Evolutionary conservation across 2,888 invertebrate genomes (phyloP).

Genomic region (Acronicta psi): DNA sequence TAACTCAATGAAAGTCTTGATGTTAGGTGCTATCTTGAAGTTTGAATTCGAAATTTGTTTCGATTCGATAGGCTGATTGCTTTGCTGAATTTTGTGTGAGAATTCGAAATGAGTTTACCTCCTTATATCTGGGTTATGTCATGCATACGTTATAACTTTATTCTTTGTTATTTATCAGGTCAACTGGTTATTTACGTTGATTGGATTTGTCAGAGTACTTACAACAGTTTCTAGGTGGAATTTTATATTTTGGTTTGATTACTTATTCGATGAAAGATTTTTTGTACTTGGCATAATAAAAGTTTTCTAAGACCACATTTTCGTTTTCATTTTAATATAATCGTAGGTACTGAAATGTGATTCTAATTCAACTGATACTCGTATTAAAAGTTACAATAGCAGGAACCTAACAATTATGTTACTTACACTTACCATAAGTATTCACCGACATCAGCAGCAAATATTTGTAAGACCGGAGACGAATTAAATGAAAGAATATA

Average conservation of each 20-base stretch:
- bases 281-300: too few relatives aligned
- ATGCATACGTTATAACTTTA: conserved; percentile 32
- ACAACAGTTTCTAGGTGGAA: background rate
- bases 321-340: too few relatives aligned
- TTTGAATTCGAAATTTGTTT: conserved; percentile 60
- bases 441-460: too few relatives aligned
- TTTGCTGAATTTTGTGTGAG: conserved; percentile 46
- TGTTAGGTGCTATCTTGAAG: conserved; percentile 55
- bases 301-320: too few relatives aligned
- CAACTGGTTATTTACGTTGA: conserved; percentile 13
- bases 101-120: conserved; percentile 50
- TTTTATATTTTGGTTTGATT: background rate
- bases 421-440: background rate
- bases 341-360: too few relatives aligned
- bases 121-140: conserved; percentile 25
- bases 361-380: too few relatives aligned
- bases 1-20: conserved; percentile 66
- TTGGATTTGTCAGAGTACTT: conserved; percentile 2
- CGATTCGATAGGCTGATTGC: conserved; percentile 60
- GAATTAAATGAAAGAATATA: too few relatives aligned
- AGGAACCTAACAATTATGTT: background rate
- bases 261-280: too few relatives aligned
- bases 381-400: too few relatives aligned
- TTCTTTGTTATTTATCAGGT: conserved; percentile 28
- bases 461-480: too few relatives aligned